These are phyloP conservation scores for Lamellibrachia columna DNA, from an alignment of 2,888 invertebrate species.

Conservation along the genomic window DNA sequence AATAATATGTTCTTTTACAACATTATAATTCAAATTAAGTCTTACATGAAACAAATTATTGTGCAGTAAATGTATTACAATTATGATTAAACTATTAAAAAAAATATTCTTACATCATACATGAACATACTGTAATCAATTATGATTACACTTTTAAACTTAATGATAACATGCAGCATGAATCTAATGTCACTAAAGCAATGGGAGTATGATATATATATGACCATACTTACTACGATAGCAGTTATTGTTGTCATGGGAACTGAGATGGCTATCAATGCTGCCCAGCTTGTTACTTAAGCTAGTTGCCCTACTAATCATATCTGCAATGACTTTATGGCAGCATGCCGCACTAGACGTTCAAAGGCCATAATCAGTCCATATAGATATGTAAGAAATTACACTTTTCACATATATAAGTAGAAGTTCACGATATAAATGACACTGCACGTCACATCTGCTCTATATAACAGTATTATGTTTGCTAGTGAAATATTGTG, in stretches of 20 bases:
- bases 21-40: too few species aligned
- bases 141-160: background rate
- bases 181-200: background rate
- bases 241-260: background rate
- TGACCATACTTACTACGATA: background rate
- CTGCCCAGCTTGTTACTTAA: background rate
- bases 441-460: too few species aligned
- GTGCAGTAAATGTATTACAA: too few species aligned
- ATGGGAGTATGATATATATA: background rate
- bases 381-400: background rate
- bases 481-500: too few species aligned
- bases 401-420: background rate
- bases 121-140: background rate
- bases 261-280: background rate
- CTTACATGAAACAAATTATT: too few species aligned
- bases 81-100: background rate
- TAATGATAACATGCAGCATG: background rate
- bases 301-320: conserved; percentile 1
- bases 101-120: background rate
- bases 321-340: background rate
- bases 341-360: background rate
- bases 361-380: background rate
- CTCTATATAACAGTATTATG: too few species aligned
- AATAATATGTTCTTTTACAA: too few species aligned
- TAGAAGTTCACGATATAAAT: background rate